Evolutionary conservation across 2,888 invertebrate species (phyloP), one percentile per base, ranked within the genome.

Genomic region (Phortica magna): DNA sequence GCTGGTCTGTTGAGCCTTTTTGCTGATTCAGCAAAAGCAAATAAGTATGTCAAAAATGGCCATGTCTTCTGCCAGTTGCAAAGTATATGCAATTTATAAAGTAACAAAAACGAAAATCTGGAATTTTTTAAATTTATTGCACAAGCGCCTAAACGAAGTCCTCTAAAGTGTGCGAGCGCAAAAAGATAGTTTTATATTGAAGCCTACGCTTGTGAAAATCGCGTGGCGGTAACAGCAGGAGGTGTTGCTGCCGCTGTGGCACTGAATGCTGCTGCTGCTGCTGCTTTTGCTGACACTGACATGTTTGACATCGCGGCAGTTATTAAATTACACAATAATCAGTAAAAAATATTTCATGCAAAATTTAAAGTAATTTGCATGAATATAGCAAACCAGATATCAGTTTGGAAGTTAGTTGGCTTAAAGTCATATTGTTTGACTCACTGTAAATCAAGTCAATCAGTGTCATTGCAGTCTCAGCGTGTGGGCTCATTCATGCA

Each of bases 361-460:
- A 71, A 68, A 39, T 22, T 12, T 83, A 83, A 86, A 88, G 85
- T 86, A 88, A 88, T 86, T 86, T 86, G 88, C 87, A 88, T 86
- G 88, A 88, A 87, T 87, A n/a, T n/a, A n/a, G n/a, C n/a, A n/a
- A 86, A 88, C 85, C 85, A 85, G 88, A 86, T 88, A 86, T 80
- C 19, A 55, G 65, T 39, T 65, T 22, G 61, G 7, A 14, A 12
- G 14, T 65, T 65, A 4, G 14, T n/a, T 65, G 31, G n/a, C 41
- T 65, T 41, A n/a, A 65, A 65, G 41, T 65, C 65, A 41, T 39
- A n/a, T 22, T 22, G 48, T 19, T 22, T 22, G 19, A 48, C 14
- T 48, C 22, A 22, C 19, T 55, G 55, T 19, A 61, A 17, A 19
- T 61, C 19, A 9, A 61, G 61, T 53, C 22, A 71, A 31, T 71